Conservation (phyloP, 2,888 invertebrate species). For the Perdita meconis region DNA sequence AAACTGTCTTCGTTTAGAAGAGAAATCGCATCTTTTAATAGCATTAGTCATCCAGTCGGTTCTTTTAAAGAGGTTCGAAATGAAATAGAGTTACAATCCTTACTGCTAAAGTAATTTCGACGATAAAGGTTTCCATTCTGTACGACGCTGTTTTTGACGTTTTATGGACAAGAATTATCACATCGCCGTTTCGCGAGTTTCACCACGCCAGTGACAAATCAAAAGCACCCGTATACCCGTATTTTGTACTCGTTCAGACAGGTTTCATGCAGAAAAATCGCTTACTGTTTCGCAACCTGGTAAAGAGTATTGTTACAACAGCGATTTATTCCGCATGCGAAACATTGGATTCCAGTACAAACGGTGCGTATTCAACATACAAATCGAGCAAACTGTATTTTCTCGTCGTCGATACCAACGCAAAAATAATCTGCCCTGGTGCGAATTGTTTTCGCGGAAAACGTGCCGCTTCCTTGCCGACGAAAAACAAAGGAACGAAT, state of each 20-base stretch:
- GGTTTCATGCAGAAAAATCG: slow-evolving; percentile 47
- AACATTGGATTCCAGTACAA: slow-evolving; percentile 22
- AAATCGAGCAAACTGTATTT: not conserved
- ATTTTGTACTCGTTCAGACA: slow-evolving; percentile 7
- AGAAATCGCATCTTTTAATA: too few species aligned
- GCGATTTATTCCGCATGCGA: slow-evolving; percentile 20
- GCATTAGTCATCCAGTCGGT: too few species aligned
- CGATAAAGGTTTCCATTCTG: not conserved
- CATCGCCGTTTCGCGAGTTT: not conserved
- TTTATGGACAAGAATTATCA: slow-evolving; percentile 23
- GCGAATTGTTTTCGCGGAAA: not conserved
- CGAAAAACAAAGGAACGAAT: too few species aligned
- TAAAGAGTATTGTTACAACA: slow-evolving; percentile 28
- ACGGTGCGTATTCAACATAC: not conserved
- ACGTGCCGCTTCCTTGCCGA: not conserved
- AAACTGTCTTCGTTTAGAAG: too few species aligned
- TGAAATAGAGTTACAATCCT: too few species aligned
- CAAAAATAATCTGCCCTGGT: not conserved
- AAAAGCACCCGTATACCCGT: not conserved
- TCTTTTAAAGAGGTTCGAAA: too few species aligned
- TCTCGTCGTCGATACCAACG: not conserved
- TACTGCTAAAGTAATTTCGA: not conserved
- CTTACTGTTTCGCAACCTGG: slow-evolving; percentile 25
- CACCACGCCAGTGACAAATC: slow-evolving; percentile 2
- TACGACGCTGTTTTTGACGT: not conserved